These are phyloP conservation scores for Lytechinus variegatus DNA, from an alignment of 35 echinoderm and acorn worm species.

Conservation along the genomic window DNA sequence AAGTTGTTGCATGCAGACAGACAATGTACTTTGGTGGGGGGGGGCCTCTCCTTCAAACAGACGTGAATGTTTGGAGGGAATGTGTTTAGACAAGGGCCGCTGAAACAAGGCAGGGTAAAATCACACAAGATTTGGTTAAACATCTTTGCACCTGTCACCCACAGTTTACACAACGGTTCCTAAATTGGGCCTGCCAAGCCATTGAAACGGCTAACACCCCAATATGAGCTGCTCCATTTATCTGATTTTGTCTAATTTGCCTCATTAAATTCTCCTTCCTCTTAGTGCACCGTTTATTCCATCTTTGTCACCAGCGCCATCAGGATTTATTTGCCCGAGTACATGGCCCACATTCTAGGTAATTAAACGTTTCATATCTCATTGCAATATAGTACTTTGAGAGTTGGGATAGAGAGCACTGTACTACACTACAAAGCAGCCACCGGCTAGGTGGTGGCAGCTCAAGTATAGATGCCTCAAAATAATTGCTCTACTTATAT, in stretches of 20 bases:
- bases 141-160: slow-evolving; percentile 40
- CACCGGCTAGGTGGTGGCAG: background rate
- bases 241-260: slow-evolving; percentile 55
- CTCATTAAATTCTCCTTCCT: slow-evolving; percentile 47
- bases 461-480: background rate
- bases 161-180: slow-evolving; percentile 51
- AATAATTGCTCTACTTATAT: slow-evolving; percentile 20
- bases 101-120: slow-evolving; percentile 49
- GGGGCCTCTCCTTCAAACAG: background rate
- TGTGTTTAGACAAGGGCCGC: slow-evolving; percentile 39
- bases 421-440: slow-evolving; percentile 11
- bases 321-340: slow-evolving; percentile 47
- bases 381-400: background rate
- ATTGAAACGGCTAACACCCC: background rate
- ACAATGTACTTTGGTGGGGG: background rate
- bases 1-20: slow-evolving; percentile 17
- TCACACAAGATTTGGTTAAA: slow-evolving; percentile 35
- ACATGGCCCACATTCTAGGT: background rate
- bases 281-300: slow-evolving; percentile 7
- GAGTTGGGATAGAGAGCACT: background rate
- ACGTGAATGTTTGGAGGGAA: slow-evolving; percentile 30
- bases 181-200: slow-evolving; percentile 23
- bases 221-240: slow-evolving; percentile 42
- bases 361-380: slow-evolving; percentile 55
- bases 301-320: slow-evolving; percentile 28